phyloP scores from a whole-genome alignment of 1,140 invertebrate species.

The Andrena cerasifolii region DNA sequence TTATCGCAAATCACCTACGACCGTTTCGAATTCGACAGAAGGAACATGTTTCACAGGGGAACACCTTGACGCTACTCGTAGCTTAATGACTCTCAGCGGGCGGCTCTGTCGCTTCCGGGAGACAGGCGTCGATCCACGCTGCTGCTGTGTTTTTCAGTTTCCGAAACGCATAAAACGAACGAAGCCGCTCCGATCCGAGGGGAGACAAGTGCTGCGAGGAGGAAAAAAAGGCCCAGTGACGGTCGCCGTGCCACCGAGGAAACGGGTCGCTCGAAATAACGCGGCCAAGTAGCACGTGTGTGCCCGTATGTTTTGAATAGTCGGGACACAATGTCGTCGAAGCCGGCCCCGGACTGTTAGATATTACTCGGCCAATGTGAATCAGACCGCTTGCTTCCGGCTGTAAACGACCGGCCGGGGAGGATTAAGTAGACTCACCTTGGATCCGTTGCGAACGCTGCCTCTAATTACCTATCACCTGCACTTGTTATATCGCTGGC shows the following conservation, averaged over 20 bases:
- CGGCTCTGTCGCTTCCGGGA: slow-evolving; percentile 38
- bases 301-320: slow-evolving; percentile 63
- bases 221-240: slow-evolving; percentile 55
- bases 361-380: slow-evolving; percentile 59
- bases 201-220: slow-evolving; percentile 48
- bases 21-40: background rate
- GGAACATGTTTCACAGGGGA: background rate
- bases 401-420: slow-evolving; percentile 62
- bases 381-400: slow-evolving; percentile 61
- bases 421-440: slow-evolving; percentile 67
- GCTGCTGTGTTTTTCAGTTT: slow-evolving; percentile 71
- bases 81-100: slow-evolving; percentile 15
- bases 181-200: slow-evolving; percentile 50
- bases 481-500: slow-evolving; percentile 44
- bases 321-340: slow-evolving; percentile 59
- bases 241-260: slow-evolving; percentile 51
- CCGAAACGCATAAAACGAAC: slow-evolving; percentile 73
- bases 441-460: slow-evolving; percentile 56
- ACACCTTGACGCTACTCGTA: background rate
- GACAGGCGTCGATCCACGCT: slow-evolving; percentile 41
- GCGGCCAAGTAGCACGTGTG: slow-evolving; percentile 64
- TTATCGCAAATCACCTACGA: background rate
- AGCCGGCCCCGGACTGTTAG: slow-evolving; percentile 26
- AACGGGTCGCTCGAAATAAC: slow-evolving; percentile 63
- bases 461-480: slow-evolving; percentile 64